These are phyloP conservation scores for Parapristionchus giblindavisi DNA, from an alignment of 2,888 invertebrate genomes.

Conservation along the genomic window DNA sequence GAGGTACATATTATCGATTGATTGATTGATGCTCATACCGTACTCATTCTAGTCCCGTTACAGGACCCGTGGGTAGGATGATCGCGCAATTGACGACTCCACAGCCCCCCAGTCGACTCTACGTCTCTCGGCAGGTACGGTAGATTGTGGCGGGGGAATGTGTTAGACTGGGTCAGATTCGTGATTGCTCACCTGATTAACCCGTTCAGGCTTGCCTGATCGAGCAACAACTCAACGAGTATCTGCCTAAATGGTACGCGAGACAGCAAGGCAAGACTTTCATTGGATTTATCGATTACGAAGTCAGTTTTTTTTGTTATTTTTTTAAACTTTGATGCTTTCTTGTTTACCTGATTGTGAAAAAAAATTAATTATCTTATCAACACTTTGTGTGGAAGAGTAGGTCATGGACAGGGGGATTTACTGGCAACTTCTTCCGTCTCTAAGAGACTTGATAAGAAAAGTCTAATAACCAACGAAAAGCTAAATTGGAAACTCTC, in stretches of 20 bases:
- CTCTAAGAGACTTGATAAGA: not conserved
- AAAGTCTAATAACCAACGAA: too few relatives aligned
- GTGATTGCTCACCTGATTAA: not conserved
- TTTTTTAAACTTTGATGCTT: too few relatives aligned
- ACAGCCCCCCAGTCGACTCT: not conserved
- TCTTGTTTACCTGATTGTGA: too few relatives aligned
- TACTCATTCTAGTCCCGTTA: not conserved
- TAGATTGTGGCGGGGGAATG: not conserved
- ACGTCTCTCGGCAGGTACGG: not conserved
- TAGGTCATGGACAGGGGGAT: too few relatives aligned
- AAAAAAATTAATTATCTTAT: too few relatives aligned
- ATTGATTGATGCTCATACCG: too few relatives aligned
- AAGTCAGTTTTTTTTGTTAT: too few relatives aligned
- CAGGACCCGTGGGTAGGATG: not conserved
- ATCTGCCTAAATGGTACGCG: not conserved
- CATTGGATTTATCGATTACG: conserved; percentile 8
- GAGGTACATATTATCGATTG: too few relatives aligned
- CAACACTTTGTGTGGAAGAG: too few relatives aligned
- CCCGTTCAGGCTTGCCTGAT: not conserved
- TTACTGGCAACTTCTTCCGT: not conserved
- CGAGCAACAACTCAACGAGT: not conserved
- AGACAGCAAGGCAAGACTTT: not conserved
- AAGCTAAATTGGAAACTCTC: too few relatives aligned
- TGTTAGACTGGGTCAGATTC: not conserved
- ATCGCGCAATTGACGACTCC: not conserved